These are phyloP conservation scores for Cylas formicarius DNA, from an alignment of 1,140 invertebrate genomes.

Conservation along the genomic window DNA sequence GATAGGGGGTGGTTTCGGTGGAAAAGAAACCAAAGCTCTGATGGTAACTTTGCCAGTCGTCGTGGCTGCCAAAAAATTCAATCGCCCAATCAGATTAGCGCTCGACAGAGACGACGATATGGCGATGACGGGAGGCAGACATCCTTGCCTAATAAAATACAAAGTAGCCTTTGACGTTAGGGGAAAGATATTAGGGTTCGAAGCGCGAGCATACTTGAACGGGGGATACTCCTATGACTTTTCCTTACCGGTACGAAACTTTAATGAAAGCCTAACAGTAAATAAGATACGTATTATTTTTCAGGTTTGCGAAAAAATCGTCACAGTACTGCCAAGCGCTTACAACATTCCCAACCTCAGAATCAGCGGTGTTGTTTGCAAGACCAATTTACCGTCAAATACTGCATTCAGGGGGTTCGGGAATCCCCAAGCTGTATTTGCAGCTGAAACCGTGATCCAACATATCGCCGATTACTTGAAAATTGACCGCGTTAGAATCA, in stretches of 20 bases:
- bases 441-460: constrained; percentile 66
- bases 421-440: constrained; percentile 77
- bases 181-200: constrained; percentile 63
- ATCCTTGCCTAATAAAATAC: constrained; percentile 82
- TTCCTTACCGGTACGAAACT: constrained; percentile 60
- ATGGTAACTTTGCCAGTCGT: constrained; percentile 57
- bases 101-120: constrained; percentile 92
- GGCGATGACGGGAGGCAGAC: constrained; percentile 74
- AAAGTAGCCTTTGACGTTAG: constrained; percentile 70
- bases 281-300: constrained; percentile 67
- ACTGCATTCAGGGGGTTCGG: constrained; percentile 86
- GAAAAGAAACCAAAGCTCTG: constrained; percentile 75
- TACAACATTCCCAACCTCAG: constrained; percentile 65
- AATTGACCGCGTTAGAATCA: constrained; percentile 49
- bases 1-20: constrained; percentile 91
- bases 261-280: background rate
- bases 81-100: constrained; percentile 66
- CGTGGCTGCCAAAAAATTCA: constrained; percentile 63
- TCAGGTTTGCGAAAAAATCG: constrained; percentile 67
- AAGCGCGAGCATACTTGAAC: constrained; percentile 73
- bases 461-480: constrained; percentile 66
- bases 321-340: constrained; percentile 71
- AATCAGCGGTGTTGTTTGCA: constrained; percentile 62
- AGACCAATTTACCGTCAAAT: constrained; percentile 79
- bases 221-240: constrained; percentile 76